Evolutionary conservation across 1,140 invertebrate species (phyloP), one percentile per base, ranked within the genome.

Genomic region (Heliothis subflexa): DNA sequence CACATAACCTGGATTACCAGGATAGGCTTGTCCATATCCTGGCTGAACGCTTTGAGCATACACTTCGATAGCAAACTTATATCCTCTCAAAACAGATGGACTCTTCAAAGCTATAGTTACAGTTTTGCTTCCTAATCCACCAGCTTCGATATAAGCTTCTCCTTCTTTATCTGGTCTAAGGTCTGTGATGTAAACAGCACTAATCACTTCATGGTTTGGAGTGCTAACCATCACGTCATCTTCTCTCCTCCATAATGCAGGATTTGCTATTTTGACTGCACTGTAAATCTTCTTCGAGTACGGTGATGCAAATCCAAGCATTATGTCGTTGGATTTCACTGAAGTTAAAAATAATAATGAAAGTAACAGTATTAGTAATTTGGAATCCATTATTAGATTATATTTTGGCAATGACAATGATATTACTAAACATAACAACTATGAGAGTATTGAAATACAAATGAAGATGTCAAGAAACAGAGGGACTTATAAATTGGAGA

Each of bases 141-240:
- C 80, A 28, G 45, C 54, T 49, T 64, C 64, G 21, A 81, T 72
- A 55, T 75, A 71, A 0, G 73, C 77, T 76, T 79, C 72, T 49
- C 80, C 80, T 52, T 74, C 70, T 33, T 76, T 79, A 54, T 75
- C 80, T 11, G 59, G 18, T 57, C 80, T 70, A 0, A 81, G 33
- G 33, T 81, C 80, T 9, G 62, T 73, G n/a, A 79, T 47, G 14
- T 50, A 62, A 10, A 81, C 71, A 49, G 52, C 62, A 61, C 47
- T 72, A 18, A 80, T 80, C n/a, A 77, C 10, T 11, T 78, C 79
- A 14, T 62, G 18, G 14, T 54, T 45, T 12, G 73, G 62, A 12
- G 73, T 13, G 55, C 70, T 64, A 3, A 80, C 59, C 47, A 71
- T 28, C 3, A 80, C 47, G 10, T 77, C 66, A 9, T 78, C 68